Conservation (phyloP, 1,140 invertebrate species). For the Leptinotarsa lineolata region DNA sequence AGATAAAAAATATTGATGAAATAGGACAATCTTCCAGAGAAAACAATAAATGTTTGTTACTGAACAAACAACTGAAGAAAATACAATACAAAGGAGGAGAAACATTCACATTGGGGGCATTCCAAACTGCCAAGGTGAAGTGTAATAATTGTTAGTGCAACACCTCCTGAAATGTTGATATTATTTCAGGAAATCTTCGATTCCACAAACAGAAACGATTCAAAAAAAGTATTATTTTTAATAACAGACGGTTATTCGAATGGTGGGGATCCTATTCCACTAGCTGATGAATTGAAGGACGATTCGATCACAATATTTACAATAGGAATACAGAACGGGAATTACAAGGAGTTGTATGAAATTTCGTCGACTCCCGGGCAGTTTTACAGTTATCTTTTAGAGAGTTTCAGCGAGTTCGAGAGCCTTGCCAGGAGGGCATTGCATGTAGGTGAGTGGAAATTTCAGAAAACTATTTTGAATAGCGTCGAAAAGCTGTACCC, state of each 20-base stretch:
- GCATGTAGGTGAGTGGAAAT: slow-evolving; percentile 64
- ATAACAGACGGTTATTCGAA: slow-evolving; percentile 78
- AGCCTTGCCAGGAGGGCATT: slow-evolving; percentile 70
- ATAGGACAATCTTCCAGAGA: slow-evolving; percentile 58
- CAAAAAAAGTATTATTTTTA: slow-evolving; percentile 68
- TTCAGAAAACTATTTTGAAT: neutral
- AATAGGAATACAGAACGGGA: slow-evolving; percentile 69
- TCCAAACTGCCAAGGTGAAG: slow-evolving; percentile 66
- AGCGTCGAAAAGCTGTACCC: no score
- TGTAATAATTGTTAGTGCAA: neutral
- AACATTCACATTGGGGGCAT: slow-evolving; percentile 71
- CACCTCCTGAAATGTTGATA: neutral
- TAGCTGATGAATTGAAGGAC: slow-evolving; percentile 61
- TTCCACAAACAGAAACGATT: slow-evolving; percentile 57
- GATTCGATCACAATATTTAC: slow-evolving; percentile 67
- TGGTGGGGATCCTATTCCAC: slow-evolving; percentile 68
- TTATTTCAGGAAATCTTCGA: slow-evolving; percentile 63
- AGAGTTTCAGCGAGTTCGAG: slow-evolving; percentile 75
- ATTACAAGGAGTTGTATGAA: slow-evolving; percentile 67
- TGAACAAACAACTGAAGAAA: slow-evolving; percentile 65
- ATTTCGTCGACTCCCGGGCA: slow-evolving; percentile 69
- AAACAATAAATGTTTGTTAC: slow-evolving; percentile 68
- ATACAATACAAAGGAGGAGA: slow-evolving; percentile 70
- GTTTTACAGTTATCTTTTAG: slow-evolving; percentile 70
- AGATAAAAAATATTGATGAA: slow-evolving; percentile 67